Evolutionary conservation across 2,888 invertebrate genomes (phyloP), one percentile per base, ranked within the genome.

Genomic region (Archips crataeganus): DNA sequence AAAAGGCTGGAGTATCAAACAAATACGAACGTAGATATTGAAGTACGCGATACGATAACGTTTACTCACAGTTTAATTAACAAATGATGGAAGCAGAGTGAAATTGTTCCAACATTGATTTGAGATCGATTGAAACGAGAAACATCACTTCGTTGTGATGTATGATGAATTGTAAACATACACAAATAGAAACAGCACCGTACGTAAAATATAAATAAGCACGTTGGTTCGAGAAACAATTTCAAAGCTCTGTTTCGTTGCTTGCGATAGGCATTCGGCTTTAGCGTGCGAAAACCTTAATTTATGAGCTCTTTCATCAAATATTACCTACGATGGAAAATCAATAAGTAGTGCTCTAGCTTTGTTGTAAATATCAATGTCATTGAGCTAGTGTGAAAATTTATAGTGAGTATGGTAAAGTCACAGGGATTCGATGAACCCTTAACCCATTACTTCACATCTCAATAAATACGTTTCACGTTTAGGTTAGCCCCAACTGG

Each of bases 151-250:
- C 75, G 75, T 71, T 75, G 75, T 71, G 77, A 75, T 75, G 75
- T 62, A 71, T 77, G 76, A 77, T 76, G 77, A 76, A 77, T 75
- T 75, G 75, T 77, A 76, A 78, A 78, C 73, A 75, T 68, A 73
- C 76, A 74, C 72, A 75, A 77, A 77, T 76, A 77, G 76, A 75
- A 75, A 70, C 71, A 74, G 70, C 73, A 36, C 65, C 66, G 64
- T 62, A 66, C 74, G 71, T 70, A 68, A 63, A 72, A 66, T 73
- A 74, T 72, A 72, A 71, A 70, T 69, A 71, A 65, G 69, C 74
- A 70, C 60, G 65, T 61, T 64, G 73, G 59, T 68, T 74, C 70
- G 64, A 69, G 73, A 64, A 59, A 69, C 73, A 70, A 54, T 70
- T 74, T 70, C 64, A 45, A 42, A 73, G 64, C 32, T 54, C 70